Evolutionary conservation across 2,113 vertebrate genomes (phyloP), one percentile per base, ranked within the genome.

Genomic region (Typhlomys cinereus): DNA sequence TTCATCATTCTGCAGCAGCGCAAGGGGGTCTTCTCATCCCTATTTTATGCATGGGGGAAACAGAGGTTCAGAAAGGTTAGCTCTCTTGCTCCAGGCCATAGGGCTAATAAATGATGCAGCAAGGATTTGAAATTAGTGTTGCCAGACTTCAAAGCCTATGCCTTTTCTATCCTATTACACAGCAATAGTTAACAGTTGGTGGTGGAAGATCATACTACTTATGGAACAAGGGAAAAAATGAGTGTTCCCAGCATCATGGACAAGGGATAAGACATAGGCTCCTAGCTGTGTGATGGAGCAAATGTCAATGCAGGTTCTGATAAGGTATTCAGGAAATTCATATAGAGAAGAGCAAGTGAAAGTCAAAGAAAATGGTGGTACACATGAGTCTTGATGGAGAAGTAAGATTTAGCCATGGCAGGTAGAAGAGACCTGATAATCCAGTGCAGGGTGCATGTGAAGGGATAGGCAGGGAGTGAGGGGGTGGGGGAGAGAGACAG

Each of bases 101-200:
- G 52, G 54, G 61, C 52, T 93, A 95, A 90, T 90, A 92, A 89
- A 92, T 31, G 74, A 74, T 57, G 88, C 50, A 87, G 17, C 57
- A 85, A 94, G 25, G 74, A 88, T 69, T 85, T 92, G 74, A 92
- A 96, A 88, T 59, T 46, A 66, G 44, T 48, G 57, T 50, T 59
- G n/a, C 69, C n/a, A 76, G 54, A 95, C 88, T 92, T 94, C 85
- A 92, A 92, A 92, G 88, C 4, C 13, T 1, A n/a, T 13, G 13
- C 46, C 12, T 57, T 67, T 85, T 82, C 80, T 85, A 78, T 14
- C 76, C 69, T 36, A 11, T 74, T 69, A 80, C 29, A 82, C n/a
- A 66, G 59, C 41, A 50, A 84, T 44, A 44, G 17, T 90, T 64
- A 57, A n/a, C 0, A 23, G 69, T 11, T 57, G 2, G 18, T 31